phyloP scores from a whole-genome alignment of 1,140 invertebrate species.

The Magallana ariakensis region DNA sequence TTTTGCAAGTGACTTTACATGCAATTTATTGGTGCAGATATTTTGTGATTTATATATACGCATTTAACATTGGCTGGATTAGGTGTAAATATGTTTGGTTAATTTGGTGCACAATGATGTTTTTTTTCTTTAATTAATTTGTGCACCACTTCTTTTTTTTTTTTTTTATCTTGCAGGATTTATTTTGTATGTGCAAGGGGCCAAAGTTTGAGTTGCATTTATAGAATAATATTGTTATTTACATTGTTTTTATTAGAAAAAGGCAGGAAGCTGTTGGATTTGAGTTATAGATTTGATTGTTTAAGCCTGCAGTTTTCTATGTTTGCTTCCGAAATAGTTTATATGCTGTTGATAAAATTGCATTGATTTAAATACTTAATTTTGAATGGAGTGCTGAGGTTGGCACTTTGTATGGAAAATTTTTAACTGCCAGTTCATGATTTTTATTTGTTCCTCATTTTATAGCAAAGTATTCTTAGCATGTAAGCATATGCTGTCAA shows the following conservation, averaged over 20 bases:
- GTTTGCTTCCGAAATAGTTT: conserved; percentile 9
- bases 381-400: conserved; percentile 25
- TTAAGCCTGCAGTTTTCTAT: conserved; percentile 22
- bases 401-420: not conserved
- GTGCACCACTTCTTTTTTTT: conserved; percentile 20
- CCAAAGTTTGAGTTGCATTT: conserved; percentile 36
- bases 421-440: conserved; percentile 1
- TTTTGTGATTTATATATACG: not conserved
- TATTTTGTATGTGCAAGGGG: conserved; percentile 30
- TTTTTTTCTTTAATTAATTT: conserved; percentile 17
- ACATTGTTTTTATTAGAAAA: conserved; percentile 25
- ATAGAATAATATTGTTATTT: conserved; percentile 34
- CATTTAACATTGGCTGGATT: conserved; percentile 14
- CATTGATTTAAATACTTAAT: conserved; percentile 5
- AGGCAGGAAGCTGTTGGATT: conserved; percentile 19
- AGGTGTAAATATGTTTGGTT: conserved; percentile 32
- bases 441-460: conserved; percentile 5
- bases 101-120: conserved; percentile 18
- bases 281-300: conserved; percentile 9
- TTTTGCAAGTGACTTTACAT: conserved; percentile 5
- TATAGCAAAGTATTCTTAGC: not conserved
- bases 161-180: conserved; percentile 26
- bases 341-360: conserved; percentile 5
- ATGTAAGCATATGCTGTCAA: not conserved
- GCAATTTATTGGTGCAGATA: conserved; percentile 28